Conservation (phyloP, 2,113 vertebrate genomes). For the Lamprologus sp. region DNA sequence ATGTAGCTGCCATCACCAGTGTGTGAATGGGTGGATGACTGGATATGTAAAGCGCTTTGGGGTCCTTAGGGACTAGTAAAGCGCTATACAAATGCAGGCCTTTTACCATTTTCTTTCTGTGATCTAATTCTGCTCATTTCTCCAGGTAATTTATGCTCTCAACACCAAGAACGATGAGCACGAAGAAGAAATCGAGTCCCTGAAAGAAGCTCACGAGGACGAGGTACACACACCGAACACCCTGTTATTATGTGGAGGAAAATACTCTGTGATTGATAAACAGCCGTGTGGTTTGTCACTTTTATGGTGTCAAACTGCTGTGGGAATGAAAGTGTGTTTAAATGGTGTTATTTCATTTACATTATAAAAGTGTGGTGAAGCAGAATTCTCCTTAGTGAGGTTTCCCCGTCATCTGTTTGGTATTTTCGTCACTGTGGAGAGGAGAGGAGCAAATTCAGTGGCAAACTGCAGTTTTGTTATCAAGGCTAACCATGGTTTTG, state of each 20-base stretch:
- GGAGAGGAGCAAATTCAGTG: neutral
- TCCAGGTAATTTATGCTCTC: conserved; percentile 94
- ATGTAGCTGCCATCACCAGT: fast-evolving
- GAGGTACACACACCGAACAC: conserved; percentile 67
- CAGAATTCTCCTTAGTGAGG: neutral
- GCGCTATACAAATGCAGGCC: fast-evolving
- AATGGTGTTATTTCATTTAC: neutral
- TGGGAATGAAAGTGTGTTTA: neutral
- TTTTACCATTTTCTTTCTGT: neutral
- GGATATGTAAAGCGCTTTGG: fast-evolving
- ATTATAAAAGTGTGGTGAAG: neutral
- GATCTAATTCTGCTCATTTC: neutral
- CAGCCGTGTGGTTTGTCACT: neutral
- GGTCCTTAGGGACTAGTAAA: neutral
- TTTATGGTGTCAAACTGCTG: neutral
- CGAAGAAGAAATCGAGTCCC: conserved; percentile 87
- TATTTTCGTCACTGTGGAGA: neutral
- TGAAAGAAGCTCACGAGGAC: conserved; percentile 92
- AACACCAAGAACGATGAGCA: conserved; percentile 98
- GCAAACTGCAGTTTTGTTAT: neutral
- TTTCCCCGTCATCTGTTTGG: neutral
- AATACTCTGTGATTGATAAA: neutral
- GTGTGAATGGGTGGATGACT: fast-evolving
- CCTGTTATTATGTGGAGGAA: neutral
- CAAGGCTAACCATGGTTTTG: neutral